Percentiles rank a stretch among this genome's conserved stretches.
phyloP scores from a whole-genome alignment of 2,888 invertebrate genomes.

The Shargacucullia verbasci region DNA sequence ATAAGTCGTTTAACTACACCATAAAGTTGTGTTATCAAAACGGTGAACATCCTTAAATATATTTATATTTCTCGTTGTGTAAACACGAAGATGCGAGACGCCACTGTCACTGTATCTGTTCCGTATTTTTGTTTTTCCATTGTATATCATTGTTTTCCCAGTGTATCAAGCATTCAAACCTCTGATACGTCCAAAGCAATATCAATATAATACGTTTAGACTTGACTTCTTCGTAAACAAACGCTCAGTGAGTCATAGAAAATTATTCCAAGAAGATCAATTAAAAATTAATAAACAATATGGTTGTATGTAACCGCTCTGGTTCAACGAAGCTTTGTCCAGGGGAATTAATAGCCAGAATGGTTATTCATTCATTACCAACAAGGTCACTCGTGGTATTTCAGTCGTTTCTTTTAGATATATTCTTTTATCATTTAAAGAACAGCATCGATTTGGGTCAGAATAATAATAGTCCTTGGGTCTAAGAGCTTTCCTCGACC shows the following conservation, averaged over 20 bases:
- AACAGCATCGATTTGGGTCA: no score
- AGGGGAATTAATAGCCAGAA: no score
- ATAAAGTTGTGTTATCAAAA: slow-evolving; percentile 30
- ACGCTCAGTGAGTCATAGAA: neutral
- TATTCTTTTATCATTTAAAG: no score
- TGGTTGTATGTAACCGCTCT: no score
- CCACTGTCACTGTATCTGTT: slow-evolving; percentile 4
- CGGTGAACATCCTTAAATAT: slow-evolving; percentile 21
- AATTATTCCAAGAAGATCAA: neutral
- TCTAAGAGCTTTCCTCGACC: no score
- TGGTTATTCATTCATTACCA: no score
- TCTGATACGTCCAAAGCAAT: neutral
- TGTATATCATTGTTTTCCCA: slow-evolving; percentile 3
- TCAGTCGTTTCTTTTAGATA: no score
- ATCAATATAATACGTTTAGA: slow-evolving; percentile 3
- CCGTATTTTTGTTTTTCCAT: slow-evolving; percentile 2
- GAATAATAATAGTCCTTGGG: no score
- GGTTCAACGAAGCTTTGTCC: no score
- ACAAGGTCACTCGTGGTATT: no score
- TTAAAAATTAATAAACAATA: no score
- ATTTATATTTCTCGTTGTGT: slow-evolving; percentile 25
- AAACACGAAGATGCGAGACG: neutral
- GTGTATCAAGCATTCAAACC: slow-evolving; percentile 1
- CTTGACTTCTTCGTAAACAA: neutral
- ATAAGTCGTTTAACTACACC: slow-evolving; percentile 35